phyloP scores from a whole-genome alignment of 2,888 invertebrate genomes.

The Phymatocera aterrima region DNA sequence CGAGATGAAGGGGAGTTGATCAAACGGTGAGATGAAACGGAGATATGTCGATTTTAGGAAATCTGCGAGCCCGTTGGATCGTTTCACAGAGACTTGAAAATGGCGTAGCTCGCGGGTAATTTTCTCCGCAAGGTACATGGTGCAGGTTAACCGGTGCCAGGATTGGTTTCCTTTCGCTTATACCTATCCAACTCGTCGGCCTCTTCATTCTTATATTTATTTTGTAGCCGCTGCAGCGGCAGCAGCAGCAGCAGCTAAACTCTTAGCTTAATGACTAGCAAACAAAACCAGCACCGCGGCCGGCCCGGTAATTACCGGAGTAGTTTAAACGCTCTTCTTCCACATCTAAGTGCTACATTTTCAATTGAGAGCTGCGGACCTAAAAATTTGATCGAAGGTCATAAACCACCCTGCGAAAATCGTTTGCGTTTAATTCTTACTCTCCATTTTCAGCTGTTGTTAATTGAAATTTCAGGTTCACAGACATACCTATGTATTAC shows the following conservation, averaged over 20 bases:
- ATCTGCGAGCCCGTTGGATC: not conserved
- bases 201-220: slow-evolving; percentile 38
- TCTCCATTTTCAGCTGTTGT: slow-evolving; percentile 13
- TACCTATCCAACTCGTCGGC: slow-evolving; percentile 48
- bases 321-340: slow-evolving; percentile 49
- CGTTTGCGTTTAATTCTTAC: slow-evolving; percentile 23
- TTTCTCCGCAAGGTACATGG: not conserved
- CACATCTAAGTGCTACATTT: slow-evolving; percentile 28
- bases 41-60: not conserved
- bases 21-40: not conserved
- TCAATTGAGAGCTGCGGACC: slow-evolving; percentile 34
- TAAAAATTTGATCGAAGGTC: slow-evolving; percentile 30
- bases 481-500: too few relatives aligned
- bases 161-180: slow-evolving; percentile 60
- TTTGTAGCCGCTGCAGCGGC: slow-evolving; percentile 34
- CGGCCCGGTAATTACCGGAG: slow-evolving; percentile 59
- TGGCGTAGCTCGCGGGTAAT: slow-evolving; percentile 15
- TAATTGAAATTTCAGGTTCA: slow-evolving; percentile 16
- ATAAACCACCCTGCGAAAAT: slow-evolving; percentile 8
- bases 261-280: slow-evolving; percentile 61
- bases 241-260: slow-evolving; percentile 28
- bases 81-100: slow-evolving; percentile 10
- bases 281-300: slow-evolving; percentile 55
- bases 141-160: slow-evolving; percentile 49
- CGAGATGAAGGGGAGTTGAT: slow-evolving; percentile 7